Conservation (phyloP, 1,140 invertebrate species). For the Sogatella furcifera region DNA sequence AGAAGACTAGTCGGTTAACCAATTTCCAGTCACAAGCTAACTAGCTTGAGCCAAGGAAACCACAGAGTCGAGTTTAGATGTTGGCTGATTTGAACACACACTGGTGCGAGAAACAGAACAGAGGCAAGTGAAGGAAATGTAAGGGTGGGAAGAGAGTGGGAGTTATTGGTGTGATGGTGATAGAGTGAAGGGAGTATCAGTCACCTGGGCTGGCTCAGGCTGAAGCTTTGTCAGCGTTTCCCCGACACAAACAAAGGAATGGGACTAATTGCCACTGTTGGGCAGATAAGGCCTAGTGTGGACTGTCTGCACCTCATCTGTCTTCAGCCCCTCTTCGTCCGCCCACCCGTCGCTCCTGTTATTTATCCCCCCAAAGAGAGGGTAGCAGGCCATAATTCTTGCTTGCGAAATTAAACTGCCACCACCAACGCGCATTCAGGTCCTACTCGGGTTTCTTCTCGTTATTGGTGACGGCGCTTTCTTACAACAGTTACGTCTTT, state of each 20-base stretch:
- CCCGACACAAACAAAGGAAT: not conserved
- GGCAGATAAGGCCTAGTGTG: not conserved
- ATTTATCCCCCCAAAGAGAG: not conserved
- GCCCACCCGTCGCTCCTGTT: not conserved
- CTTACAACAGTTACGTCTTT: not conserved
- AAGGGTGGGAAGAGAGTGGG: too few relatives aligned
- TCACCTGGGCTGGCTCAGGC: too few relatives aligned
- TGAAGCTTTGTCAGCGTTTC: too few relatives aligned
- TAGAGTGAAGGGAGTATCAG: too few relatives aligned
- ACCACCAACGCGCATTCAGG: not conserved
- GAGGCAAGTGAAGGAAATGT: too few relatives aligned
- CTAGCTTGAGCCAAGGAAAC: too few relatives aligned
- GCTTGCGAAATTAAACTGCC: constrained; percentile 1
- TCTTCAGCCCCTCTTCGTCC: not conserved
- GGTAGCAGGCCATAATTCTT: constrained; percentile 1
- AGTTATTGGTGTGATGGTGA: too few relatives aligned
- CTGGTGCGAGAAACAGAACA: too few relatives aligned
- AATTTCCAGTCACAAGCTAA: too few relatives aligned
- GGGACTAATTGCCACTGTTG: not conserved
- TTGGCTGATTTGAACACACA: too few relatives aligned
- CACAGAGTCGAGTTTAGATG: too few relatives aligned
- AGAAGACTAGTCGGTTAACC: too few relatives aligned
- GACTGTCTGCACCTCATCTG: not conserved
- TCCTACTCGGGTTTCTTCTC: not conserved
- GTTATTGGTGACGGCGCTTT: not conserved